A percentile compares a stretch with the other conserved stretches of the same genome.
Evolutionary conservation across 64 coral and sea anemone species (phyloP).

Genomic region (Porites lutea): DNA sequence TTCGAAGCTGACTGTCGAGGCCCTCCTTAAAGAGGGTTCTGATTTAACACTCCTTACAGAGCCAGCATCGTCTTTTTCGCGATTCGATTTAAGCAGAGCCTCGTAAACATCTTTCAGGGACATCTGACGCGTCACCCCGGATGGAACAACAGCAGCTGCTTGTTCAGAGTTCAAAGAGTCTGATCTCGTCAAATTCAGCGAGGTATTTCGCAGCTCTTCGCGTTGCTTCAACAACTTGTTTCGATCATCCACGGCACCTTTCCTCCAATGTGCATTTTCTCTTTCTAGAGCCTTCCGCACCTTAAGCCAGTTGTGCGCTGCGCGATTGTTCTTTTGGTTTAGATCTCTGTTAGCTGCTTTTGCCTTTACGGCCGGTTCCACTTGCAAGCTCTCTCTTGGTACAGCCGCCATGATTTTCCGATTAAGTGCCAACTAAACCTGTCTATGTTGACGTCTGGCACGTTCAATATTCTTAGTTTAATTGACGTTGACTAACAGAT

Average conservation of each 20-base stretch:
- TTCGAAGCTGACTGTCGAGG: constrained; percentile 26
- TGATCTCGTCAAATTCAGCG: background rate
- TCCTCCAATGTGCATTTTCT: background rate
- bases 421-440: background rate
- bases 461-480: background rate
- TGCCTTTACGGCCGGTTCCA: constrained; percentile 24
- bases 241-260: constrained; percentile 5
- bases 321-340: constrained; percentile 34
- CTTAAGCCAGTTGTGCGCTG: constrained; percentile 29
- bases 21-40: background rate
- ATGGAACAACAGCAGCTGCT: background rate
- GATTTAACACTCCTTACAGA: constrained; percentile 24
- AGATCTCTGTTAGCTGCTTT: constrained; percentile 23
- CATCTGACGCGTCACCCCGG: background rate
- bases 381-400: constrained; percentile 29
- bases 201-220: constrained; percentile 10
- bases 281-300: background rate
- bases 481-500: background rate
- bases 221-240: constrained; percentile 40
- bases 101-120: constrained; percentile 51
- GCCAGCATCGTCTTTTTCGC: background rate
- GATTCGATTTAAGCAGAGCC: background rate
- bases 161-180: background rate
- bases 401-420: background rate
- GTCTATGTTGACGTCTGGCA: constrained; percentile 29